A percentile compares a stretch with the other conserved stretches of the same genome.
These are phyloP conservation scores for Lophura nycthemera DNA, from an alignment of 2,113 vertebrate genomes.

Conservation along the genomic window DNA sequence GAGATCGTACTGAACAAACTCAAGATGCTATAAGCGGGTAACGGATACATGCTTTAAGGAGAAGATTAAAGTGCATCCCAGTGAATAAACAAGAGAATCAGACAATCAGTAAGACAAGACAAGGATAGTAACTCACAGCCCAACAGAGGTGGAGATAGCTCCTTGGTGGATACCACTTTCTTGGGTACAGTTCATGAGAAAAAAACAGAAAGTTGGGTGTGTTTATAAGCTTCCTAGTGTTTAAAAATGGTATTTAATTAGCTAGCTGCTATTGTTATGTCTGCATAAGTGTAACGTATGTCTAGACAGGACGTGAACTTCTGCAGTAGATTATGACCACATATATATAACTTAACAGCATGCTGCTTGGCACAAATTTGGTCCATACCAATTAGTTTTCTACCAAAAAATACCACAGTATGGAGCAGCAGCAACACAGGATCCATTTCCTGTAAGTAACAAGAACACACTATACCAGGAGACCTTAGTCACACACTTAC, in stretches of 20 bases:
- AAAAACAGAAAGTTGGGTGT: background rate
- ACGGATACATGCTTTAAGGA: background rate
- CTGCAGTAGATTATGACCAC: background rate
- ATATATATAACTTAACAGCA: background rate
- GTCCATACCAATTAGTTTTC: background rate
- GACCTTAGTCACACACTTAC: background rate
- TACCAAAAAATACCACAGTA: background rate
- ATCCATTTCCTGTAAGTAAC: background rate
- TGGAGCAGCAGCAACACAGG: background rate
- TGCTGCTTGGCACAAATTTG: background rate
- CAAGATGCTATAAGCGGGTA: background rate
- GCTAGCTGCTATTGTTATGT: background rate
- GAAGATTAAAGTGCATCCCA: background rate
- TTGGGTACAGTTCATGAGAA: background rate
- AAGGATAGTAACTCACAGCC: background rate
- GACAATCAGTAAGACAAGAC: background rate
- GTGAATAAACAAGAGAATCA: background rate
- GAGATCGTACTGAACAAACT: constrained; percentile 1
- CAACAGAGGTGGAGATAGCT: background rate
- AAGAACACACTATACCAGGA: background rate
- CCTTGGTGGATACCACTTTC: background rate
- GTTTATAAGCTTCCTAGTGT: background rate
- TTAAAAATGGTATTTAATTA: background rate
- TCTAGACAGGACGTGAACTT: background rate
- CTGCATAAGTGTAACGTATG: background rate